phyloP scores from a whole-genome alignment of 2,797 vertebrate genomes.

The Sebastes ruberrimus region DNA sequence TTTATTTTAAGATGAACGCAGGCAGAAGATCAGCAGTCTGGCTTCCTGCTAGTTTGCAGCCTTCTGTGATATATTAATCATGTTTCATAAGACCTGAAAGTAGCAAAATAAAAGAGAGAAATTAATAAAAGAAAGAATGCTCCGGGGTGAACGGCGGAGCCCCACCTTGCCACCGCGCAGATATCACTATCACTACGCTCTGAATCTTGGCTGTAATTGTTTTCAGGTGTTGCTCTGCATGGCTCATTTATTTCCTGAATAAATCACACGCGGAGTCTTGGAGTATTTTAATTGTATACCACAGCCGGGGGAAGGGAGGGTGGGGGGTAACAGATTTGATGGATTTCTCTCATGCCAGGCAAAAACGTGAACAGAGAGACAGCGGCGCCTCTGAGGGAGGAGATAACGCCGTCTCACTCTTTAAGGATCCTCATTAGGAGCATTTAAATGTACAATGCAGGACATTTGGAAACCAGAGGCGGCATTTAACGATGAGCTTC shows the following conservation, averaged over 20 bases:
- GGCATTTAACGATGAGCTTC: slow-evolving; percentile 55
- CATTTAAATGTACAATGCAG: slow-evolving; percentile 50
- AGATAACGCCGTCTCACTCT: slow-evolving; percentile 44
- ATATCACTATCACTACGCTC: slow-evolving; percentile 57
- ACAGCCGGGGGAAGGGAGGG: slow-evolving; percentile 22
- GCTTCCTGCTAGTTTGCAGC: slow-evolving; percentile 13
- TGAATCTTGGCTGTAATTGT: slow-evolving; percentile 72
- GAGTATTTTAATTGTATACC: slow-evolving; percentile 59
- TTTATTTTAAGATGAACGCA: not conserved
- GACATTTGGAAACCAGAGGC: slow-evolving; percentile 45
- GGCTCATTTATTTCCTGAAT: slow-evolving; percentile 79
- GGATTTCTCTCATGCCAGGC: slow-evolving; percentile 40
- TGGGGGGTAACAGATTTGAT: slow-evolving; percentile 38
- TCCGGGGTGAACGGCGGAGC: not conserved
- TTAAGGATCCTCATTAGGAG: slow-evolving; percentile 57
- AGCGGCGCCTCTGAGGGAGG: slow-evolving; percentile 36
- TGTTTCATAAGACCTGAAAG: slow-evolving; percentile 31
- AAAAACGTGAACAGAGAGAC: slow-evolving; percentile 36
- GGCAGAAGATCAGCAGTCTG: not conserved
- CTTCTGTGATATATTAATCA: slow-evolving; percentile 41
- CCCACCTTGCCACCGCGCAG: slow-evolving; percentile 2
- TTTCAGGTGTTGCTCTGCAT: slow-evolving; percentile 78
- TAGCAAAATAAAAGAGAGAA: slow-evolving; percentile 24
- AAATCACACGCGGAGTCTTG: slow-evolving; percentile 56
- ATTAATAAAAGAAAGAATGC: slow-evolving; percentile 34